Evolutionary conservation across 2,113 vertebrate genomes (phyloP), one percentile per base, ranked within the genome.

Genomic region (Geococcyx californianus): DNA sequence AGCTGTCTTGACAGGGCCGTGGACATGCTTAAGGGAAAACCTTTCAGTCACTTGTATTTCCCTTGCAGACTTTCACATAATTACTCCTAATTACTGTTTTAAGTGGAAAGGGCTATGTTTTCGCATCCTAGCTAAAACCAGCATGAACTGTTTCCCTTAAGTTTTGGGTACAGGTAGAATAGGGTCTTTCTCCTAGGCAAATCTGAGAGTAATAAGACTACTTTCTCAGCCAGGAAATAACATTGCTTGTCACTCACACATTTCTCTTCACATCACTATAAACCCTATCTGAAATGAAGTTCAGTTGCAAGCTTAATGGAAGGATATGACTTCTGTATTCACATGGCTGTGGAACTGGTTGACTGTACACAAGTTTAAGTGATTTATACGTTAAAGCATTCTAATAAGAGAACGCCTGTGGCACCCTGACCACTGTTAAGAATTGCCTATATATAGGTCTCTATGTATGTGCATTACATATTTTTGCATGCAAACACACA

Each of bases 401-500:
- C 78, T 63, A 70, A 63, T 49, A 25, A 11, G 44, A 63, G 40
- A 76, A 73, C 13, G 55, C 6, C 6, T 60, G 19, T 21, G 68
- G 44, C 13, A 86, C 17, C 7, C 12, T 76, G 28, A 72, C 23
- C 17, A 51, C 19, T 76, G 19, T 45, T 89, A 25, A 72, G 8
- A 82, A 58, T 83, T 67, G 40, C 47, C 56, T 59, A 7, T 29
- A 18, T 16, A 20, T 26, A 58, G 3, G 6, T 20, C 67, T 28
- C 18, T 33, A n/a, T n/a, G 16, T 28, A 45, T 69, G 3, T 25
- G 10, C 6, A 24, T 29, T 40, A 75, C 28, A 15, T 16, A 31
- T 60, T 56, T 58, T 52, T 56, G 15, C 8, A 70, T 0, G 0
- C 4, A 49, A 12, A 73, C 9, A 34, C 8, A 72, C 6, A 9